Evolutionary conservation across 2,888 invertebrate genomes (phyloP), one percentile per base, ranked within the genome.

Genomic region (Crocallis elinguaria): DNA sequence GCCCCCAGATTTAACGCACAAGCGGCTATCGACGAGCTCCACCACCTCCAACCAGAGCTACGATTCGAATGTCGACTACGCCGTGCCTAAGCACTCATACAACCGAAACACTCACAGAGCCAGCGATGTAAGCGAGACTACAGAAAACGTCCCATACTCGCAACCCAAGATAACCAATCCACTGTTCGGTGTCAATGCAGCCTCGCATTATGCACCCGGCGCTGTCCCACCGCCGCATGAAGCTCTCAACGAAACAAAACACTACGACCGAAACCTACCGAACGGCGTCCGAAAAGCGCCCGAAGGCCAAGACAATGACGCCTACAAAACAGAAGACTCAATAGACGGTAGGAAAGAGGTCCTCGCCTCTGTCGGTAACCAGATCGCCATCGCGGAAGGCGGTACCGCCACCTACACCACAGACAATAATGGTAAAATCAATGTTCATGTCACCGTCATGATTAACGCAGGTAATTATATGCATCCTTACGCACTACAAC

Each of bases 371-470:
- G 48, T 48, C 25, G 53, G 43, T 48, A 88, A 86, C 75, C 89
- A 90, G 75, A 90, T 91, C 77, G 89, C 89, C 60, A 82, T 88
- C 74, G 77, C 82, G 52, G 91, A 92, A 46, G 92, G 92, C 68
- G 88, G 93, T 60, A 86, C 88, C 30, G 88, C 91, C 48, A 92
- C 93, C 56, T 94, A 95, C 88, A 93, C 94, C 67, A 94, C 95
- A 66, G 94, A 94, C 85, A 92, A 95, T 90, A 96, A 96, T 92
- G 96, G 96, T 83, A 97, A 96, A 93, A 96, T 95, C 92, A 96
- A 95, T 93, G 96, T 96, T 84, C 96, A 95, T 93, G 96, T 96
- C 83, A 96, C 96, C 82, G 96, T 96, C 87, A 94, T 96, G 91
- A 97, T 96, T 79, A 95, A 95, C 81, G 94, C 95, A 71, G 94